Evolutionary conservation across 1,140 invertebrate genomes (phyloP).

Genomic region (Drosophila sproati): DNA sequence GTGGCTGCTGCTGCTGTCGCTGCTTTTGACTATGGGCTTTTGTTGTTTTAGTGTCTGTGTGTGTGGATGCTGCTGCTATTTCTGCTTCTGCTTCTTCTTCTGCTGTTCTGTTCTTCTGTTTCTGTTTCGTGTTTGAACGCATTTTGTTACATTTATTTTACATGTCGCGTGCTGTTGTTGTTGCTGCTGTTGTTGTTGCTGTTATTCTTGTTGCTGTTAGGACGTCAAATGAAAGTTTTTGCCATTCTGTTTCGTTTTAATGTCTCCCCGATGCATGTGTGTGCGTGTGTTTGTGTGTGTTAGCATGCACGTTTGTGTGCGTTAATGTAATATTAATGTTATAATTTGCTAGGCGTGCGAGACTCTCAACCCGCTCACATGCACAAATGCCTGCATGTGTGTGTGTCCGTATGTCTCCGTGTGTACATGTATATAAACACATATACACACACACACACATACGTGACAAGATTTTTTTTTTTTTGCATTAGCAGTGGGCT

Average conservation of each 20-base stretch:
- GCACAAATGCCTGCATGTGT: not conserved
- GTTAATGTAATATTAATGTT: slow-evolving; percentile 83
- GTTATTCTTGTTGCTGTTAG: slow-evolving; percentile 36
- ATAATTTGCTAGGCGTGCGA: slow-evolving; percentile 67
- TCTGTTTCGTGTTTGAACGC: slow-evolving; percentile 45
- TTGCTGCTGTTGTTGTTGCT: slow-evolving; percentile 30
- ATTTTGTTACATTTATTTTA: slow-evolving; percentile 70
- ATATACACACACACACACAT: slow-evolving; percentile 1
- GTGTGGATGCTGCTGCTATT: slow-evolving; percentile 23
- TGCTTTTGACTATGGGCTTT: slow-evolving; percentile 7
- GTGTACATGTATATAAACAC: too few species aligned
- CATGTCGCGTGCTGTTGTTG: slow-evolving; percentile 49
- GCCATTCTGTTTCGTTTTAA: slow-evolving; percentile 63
- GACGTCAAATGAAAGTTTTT: slow-evolving; percentile 66
- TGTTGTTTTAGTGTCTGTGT: slow-evolving; percentile 48
- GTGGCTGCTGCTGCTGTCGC: slow-evolving; percentile 47
- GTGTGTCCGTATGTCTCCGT: not conserved
- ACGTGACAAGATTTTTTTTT: slow-evolving; percentile 34
- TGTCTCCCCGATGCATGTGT: slow-evolving; percentile 73
- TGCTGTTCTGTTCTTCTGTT: slow-evolving; percentile 16
- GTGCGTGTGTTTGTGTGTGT: slow-evolving; percentile 35
- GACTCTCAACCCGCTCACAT: slow-evolving; percentile 41
- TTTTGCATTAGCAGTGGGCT: slow-evolving; percentile 46
- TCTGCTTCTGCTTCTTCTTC: not conserved
- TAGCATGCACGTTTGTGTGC: slow-evolving; percentile 43